phyloP scores from a whole-genome alignment of 2,113 vertebrate genomes.

The Varanus salvator region DNA sequence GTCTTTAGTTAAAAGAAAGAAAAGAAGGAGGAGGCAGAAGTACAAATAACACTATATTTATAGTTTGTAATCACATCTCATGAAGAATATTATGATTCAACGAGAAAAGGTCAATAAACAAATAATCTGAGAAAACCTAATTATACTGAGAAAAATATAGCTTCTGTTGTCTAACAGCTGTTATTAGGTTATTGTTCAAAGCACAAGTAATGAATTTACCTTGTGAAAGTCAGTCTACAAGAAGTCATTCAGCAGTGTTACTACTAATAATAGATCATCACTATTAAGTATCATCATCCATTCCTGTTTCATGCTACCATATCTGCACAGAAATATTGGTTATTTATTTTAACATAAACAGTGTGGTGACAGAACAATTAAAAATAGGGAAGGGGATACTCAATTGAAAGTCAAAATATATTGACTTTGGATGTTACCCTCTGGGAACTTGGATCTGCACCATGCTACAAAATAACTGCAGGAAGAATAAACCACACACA shows the following conservation, averaged over 20 bases:
- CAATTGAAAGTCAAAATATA: not conserved
- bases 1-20: conserved; percentile 43
- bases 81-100: conserved; percentile 29
- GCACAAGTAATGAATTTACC: conserved; percentile 10
- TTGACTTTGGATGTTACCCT: not conserved
- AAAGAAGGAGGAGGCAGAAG: conserved; percentile 18
- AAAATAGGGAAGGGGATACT: not conserved
- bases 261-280: conserved; percentile 14
- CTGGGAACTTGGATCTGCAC: not conserved
- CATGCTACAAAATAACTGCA: not conserved
- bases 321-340: not conserved
- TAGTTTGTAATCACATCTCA: conserved; percentile 39
- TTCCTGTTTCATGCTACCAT: not conserved
- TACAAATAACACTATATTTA: conserved; percentile 23
- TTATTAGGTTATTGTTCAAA: conserved; percentile 19
- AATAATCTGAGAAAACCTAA: not conserved
- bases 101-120: conserved; percentile 35
- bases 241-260: not conserved
- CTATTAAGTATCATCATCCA: not conserved
- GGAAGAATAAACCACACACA: not conserved
- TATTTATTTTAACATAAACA: not conserved
- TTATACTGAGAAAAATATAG: conserved; percentile 31
- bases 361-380: not conserved
- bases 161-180: not conserved
- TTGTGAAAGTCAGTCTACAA: conserved; percentile 17